Base-by-base conservation (phyloP, 2,113 vertebrate genomes). In the Ctenodactylus gundi region DNA sequence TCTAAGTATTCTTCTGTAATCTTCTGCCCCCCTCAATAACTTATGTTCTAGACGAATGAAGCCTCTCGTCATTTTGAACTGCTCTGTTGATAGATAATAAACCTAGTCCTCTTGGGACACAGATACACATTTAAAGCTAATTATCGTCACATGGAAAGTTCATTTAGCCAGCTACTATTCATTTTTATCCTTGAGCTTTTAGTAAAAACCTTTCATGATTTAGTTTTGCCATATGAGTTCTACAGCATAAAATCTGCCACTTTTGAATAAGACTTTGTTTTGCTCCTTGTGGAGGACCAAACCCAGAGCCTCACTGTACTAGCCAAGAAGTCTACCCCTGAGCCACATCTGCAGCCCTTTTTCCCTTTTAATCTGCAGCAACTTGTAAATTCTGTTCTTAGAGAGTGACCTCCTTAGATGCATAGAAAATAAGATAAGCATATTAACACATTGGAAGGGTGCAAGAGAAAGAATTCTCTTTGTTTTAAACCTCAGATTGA, bases 1-100 rank as follows among this genome's bases (percentile, higher is more conserved):
- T 96, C 72, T 36, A 85, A 82, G 36, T 95, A 92, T 95, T 97
- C 94, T 96, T 95, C 88, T 96, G 92, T 94, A 84, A 94, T 91
- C 75, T 91, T 93, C 88, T 82, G n/a, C 39, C 51, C 70, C 76
- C 72, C 75, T 51, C 73, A 88, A 81, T 88, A 88, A 83, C 62
- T 94, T 95, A 87, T 97, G 94, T 82, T 94, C 75, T 89, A 87
- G 96, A 94, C 88, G 95, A 94, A 92, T 78, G 31, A 91, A 94
- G 72, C 41, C 46, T 91, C 72, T 92, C 85, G 88, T 62, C 77
- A 87, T 93, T 92, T 85, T 95, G 93, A 95, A 76, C 91, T 95
- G 44, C 46, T 84, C 76, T 96, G 18, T 81, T 58, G 60, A 9
- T 46, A 51, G 82, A 46, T 77, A 94, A 95, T 70, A 87, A 94